Base-by-base conservation (phyloP, 2,113 vertebrate genomes). In the Platichthys flesus region DNA sequence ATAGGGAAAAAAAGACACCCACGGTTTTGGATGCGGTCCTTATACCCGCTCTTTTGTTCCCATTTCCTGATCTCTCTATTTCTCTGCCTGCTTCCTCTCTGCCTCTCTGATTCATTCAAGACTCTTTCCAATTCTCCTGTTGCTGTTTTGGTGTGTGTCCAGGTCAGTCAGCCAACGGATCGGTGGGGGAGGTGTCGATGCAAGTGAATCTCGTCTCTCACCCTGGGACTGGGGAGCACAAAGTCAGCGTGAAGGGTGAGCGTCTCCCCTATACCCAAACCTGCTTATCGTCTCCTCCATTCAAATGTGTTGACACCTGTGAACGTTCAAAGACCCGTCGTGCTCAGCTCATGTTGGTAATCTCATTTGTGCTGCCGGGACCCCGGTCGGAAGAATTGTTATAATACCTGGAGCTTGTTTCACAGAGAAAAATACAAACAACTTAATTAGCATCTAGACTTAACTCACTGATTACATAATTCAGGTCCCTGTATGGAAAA, bases 221-320 rank as follows among this genome's bases (percentile, higher is more conserved):
- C 79, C 97, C 97, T 62, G 97, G 97, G 82, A 98, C 96, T 0
- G 97, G 97, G 51, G 98, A 99, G 76, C 97, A 99, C 87, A 99
- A 97, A 95, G 95, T 99, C 93, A 97, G 93, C 74, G 97, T 97
- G 45, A 99, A 97, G 96, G 96, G 98, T 99, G 94, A 87, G 91
- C 40, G 73, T 75, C 26, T 67, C 70, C 61, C 51, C 61, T 62
- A 37, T 63, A 4, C 35, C 64, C 65, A 24, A n/a, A 63, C 58
- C 14, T 51, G 49, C 57, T 55, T 72, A 73, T 65, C 15, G 20
- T 65, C 63, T 66, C 69, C 74, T 26, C 31, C 45, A 61, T 56
- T 83, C 59, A 78, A 72, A 79, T 75, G 12, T 61, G 4, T 72
- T 79, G 55, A 74, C 45, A 56, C 64, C 61, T 75, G 24, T 14